Conservation (phyloP, 2,113 vertebrate genomes). For the Candoia aspera region DNA sequence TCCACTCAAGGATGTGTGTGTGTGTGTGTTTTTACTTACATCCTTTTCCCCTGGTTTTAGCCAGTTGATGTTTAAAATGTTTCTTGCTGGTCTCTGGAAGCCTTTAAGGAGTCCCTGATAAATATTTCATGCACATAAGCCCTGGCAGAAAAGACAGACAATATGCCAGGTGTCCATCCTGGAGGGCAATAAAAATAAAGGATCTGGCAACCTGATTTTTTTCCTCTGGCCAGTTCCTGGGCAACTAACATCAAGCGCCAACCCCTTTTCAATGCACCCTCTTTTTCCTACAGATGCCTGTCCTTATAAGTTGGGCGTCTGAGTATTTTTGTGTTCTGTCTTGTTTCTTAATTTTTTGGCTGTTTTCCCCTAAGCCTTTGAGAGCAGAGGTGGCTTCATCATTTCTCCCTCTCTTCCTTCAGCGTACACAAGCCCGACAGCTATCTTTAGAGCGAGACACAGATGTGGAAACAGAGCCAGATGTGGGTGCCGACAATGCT, state of each 20-base stretch:
- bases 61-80: background rate
- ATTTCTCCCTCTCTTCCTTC: background rate
- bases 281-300: background rate
- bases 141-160: background rate
- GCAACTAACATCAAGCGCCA: background rate
- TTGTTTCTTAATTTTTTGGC: no score
- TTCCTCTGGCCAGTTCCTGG: background rate
- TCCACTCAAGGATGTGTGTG: no score
- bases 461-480: background rate
- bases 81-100: background rate
- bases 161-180: background rate
- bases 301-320: background rate
- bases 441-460: background rate
- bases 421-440: background rate
- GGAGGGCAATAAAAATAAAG: background rate
- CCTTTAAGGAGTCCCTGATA: background rate
- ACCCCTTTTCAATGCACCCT: background rate
- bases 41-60: no score
- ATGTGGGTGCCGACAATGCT: background rate
- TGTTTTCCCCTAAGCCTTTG: background rate
- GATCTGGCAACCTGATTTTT: background rate
- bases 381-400: background rate
- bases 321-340: no score
- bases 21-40: no score
- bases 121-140: background rate